Evolutionary conservation across 2,113 vertebrate genomes (phyloP).

Genomic region (Sylvicapra grimmia): DNA sequence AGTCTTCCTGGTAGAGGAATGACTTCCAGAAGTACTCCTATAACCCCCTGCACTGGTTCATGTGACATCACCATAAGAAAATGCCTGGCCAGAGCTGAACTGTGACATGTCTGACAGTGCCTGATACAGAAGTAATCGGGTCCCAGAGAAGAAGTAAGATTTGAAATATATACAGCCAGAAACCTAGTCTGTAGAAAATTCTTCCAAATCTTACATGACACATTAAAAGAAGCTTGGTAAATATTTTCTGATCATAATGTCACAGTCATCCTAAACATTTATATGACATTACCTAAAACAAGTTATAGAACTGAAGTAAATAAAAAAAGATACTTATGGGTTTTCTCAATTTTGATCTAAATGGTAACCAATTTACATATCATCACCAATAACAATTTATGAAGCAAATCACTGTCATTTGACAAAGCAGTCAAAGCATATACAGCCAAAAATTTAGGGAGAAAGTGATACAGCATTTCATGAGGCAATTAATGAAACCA

Average conservation of each 20-base stretch:
- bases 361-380: neutral
- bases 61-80: neutral
- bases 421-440: neutral
- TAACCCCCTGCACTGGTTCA: neutral
- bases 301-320: neutral
- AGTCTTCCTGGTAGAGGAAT: neutral
- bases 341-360: neutral
- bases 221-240: neutral
- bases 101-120: neutral
- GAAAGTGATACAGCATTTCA: neutral
- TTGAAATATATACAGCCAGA: neutral
- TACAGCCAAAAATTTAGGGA: neutral
- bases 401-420: neutral
- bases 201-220: neutral
- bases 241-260: neutral
- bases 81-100: neutral
- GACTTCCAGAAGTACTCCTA: neutral
- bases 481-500: neutral
- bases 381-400: neutral
- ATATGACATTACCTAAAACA: neutral
- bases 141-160: neutral
- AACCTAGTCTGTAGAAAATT: neutral
- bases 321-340: neutral
- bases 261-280: neutral
- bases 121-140: neutral